These are phyloP conservation scores for Heliconius congener DNA, from an alignment of 1,140 invertebrate species.

Conservation along the genomic window DNA sequence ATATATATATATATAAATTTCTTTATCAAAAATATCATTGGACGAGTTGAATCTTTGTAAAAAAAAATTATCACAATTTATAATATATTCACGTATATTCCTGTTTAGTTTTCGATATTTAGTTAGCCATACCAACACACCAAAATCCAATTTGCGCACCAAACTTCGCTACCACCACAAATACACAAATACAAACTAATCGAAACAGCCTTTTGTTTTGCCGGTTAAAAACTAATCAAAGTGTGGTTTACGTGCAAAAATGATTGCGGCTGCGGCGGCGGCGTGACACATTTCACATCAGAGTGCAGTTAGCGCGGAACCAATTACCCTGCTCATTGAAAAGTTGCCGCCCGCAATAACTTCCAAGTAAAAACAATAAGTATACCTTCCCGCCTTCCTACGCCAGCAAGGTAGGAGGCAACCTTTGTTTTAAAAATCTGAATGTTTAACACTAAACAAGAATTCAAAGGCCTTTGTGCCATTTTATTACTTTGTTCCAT, in stretches of 20 bases:
- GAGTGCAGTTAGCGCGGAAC: conserved; percentile 28
- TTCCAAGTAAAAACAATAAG: conserved; percentile 26
- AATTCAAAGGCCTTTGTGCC: conserved; percentile 36
- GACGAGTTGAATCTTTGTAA: too few relatives aligned
- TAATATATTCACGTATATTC: too few relatives aligned
- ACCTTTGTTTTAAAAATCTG: conserved; percentile 31
- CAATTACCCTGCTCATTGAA: conserved; percentile 30
- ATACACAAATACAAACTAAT: conserved; percentile 1
- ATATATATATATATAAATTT: too few relatives aligned
- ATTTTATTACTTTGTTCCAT: conserved; percentile 32
- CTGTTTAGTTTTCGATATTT: neutral
- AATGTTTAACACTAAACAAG: conserved; percentile 34
- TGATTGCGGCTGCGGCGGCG: conserved; percentile 16
- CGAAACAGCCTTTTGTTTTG: conserved; percentile 11
- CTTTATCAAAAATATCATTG: too few relatives aligned
- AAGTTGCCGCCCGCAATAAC: conserved; percentile 27
- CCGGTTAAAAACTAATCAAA: conserved; percentile 15
- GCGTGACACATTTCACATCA: conserved; percentile 24
- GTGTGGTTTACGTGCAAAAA: conserved; percentile 22
- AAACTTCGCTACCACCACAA: neutral
- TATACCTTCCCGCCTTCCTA: conserved; percentile 14
- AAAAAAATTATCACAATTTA: too few relatives aligned
- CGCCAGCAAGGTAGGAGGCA: neutral
- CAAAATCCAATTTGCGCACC: neutral
- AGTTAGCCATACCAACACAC: neutral